phyloP scores from a whole-genome alignment of 2,888 invertebrate species.

The Nycteola revayana region DNA sequence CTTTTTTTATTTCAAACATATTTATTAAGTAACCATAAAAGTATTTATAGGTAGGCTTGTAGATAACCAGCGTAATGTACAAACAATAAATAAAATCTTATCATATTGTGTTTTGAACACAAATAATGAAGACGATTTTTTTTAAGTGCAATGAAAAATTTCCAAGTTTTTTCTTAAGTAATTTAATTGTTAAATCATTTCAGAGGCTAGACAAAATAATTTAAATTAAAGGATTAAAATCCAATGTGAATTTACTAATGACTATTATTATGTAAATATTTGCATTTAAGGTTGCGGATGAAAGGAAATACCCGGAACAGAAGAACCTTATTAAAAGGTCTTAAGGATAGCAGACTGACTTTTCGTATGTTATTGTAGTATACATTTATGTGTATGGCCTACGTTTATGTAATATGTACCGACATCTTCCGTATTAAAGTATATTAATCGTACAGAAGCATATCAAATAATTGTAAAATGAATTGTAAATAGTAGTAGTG shows the following conservation, averaged over 20 bases:
- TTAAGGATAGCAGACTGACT: constrained; percentile 20
- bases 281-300: no score
- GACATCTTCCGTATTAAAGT: constrained; percentile 24
- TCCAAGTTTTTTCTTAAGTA: no score
- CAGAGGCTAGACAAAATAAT: no score
- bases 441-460: constrained; percentile 60
- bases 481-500: constrained; percentile 39
- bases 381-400: constrained; percentile 13
- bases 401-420: constrained; percentile 13
- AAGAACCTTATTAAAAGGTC: constrained; percentile 2
- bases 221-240: no score
- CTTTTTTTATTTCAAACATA: no score
- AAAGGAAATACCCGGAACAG: neutral
- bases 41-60: constrained; percentile 21
- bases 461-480: constrained; percentile 53
- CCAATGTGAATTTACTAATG: no score
- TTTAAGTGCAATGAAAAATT: no score
- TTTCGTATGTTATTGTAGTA: constrained; percentile 11
- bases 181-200: no score
- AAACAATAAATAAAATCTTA: constrained; percentile 28
- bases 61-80: constrained; percentile 23
- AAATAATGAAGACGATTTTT: constrained; percentile 23
- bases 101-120: constrained; percentile 31
- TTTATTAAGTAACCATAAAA: constrained; percentile 17
- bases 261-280: no score